These are phyloP conservation scores for Anneissia japonica DNA, from an alignment of 35 echinoderm and acorn worm genomes.

Conservation along the genomic window DNA sequence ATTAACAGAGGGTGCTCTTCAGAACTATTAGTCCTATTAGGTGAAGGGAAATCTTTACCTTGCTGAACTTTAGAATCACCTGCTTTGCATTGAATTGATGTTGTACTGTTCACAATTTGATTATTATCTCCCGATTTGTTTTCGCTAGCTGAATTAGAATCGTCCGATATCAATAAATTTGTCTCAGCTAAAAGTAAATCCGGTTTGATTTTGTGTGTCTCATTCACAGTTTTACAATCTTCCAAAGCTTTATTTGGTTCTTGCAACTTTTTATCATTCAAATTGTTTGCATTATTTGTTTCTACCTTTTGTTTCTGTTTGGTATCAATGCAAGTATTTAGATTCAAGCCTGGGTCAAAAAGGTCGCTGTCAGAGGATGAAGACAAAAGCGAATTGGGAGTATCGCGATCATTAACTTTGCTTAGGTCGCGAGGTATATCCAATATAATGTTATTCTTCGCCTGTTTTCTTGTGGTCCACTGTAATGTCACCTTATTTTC, in stretches of 20 bases:
- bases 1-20: constrained; percentile 18
- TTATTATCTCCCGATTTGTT: constrained; percentile 27
- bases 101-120: constrained; percentile 58
- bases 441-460: background rate
- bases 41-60: background rate
- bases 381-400: constrained; percentile 13
- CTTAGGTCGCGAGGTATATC: background rate
- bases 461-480: background rate
- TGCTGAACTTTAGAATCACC: background rate
- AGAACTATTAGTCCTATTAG: background rate
- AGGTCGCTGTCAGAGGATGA: constrained; percentile 83
- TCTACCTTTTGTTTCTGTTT: background rate
- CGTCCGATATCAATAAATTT: constrained; percentile 61
- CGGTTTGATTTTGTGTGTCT: background rate
- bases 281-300: background rate
- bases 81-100: background rate
- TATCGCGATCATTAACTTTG: background rate
- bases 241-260: background rate
- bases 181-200: constrained; percentile 32
- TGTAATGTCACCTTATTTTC: background rate
- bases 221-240: background rate
- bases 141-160: constrained; percentile 47
- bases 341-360: constrained; percentile 70
- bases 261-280: background rate
- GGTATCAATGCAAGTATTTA: background rate